A percentile compares a stretch with the other conserved stretches of the same genome.
phyloP scores from a whole-genome alignment of 1,140 invertebrate species.

The Trachymyrmex septentrionalis region DNA sequence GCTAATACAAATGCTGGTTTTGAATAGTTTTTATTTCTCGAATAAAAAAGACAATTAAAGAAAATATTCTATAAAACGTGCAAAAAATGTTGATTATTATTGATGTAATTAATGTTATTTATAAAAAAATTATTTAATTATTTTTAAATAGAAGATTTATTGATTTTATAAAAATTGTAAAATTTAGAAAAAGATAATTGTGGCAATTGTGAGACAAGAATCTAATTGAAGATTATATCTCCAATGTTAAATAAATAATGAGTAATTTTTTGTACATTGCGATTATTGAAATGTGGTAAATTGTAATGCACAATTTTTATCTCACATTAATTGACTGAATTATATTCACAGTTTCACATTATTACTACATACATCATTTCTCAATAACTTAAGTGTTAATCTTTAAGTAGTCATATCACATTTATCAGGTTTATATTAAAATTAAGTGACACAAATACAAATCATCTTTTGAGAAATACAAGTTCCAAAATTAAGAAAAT shows the following conservation, averaged over 20 bases:
- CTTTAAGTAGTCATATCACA: neutral
- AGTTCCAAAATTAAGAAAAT: neutral
- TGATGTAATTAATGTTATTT: too few species aligned
- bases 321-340: neutral
- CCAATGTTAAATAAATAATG: neutral
- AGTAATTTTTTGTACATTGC: neutral
- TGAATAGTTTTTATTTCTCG: neutral
- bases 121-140: neutral
- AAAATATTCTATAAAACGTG: neutral
- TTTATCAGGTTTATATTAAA: neutral
- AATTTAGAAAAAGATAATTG: neutral
- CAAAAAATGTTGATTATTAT: too few species aligned
- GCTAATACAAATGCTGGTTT: neutral
- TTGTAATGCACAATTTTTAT: neutral
- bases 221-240: constrained; percentile 7
- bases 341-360: neutral
- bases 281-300: neutral
- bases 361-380: neutral
- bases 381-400: neutral
- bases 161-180: neutral
- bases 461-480: neutral
- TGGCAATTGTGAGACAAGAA: too few species aligned
- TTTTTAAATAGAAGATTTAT: neutral
- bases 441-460: neutral
- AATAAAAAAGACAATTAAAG: neutral